These are phyloP conservation scores for Diaperis boleti DNA, from an alignment of 2,888 invertebrate species.

Conservation along the genomic window DNA sequence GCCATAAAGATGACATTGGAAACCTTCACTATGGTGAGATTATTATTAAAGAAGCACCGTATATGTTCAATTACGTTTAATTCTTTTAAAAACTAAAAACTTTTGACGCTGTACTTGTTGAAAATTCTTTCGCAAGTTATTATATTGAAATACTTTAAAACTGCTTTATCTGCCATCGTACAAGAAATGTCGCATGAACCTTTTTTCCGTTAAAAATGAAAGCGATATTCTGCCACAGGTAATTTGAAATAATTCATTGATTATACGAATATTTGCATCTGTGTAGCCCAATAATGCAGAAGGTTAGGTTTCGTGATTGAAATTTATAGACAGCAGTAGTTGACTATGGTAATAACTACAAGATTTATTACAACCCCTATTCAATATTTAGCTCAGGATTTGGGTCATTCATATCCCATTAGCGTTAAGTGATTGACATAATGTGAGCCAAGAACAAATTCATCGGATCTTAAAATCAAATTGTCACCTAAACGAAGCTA, in stretches of 20 bases:
- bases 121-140: not conserved
- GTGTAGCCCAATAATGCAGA: not conserved
- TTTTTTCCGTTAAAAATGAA: not conserved
- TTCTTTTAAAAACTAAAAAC: not conserved
- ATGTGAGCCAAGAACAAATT: not conserved
- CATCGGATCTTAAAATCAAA: not conserved
- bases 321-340: not conserved
- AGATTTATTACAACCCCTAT: not conserved
- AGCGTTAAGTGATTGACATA: not conserved
- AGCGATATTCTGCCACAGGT: not conserved
- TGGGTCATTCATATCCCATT: not conserved
- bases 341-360: not conserved
- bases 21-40: no score
- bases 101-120: not conserved
- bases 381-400: not conserved
- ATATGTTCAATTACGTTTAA: not conserved
- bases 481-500: not conserved
- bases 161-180: not conserved
- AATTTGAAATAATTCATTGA: not conserved
- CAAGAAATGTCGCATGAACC: not conserved
- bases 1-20: no score
- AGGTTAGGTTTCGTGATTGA: not conserved
- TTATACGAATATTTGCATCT: not conserved
- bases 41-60: no score
- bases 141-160: not conserved